phyloP scores from a whole-genome alignment of 2,888 invertebrate genomes.

The Coecobrya sp. region DNA sequence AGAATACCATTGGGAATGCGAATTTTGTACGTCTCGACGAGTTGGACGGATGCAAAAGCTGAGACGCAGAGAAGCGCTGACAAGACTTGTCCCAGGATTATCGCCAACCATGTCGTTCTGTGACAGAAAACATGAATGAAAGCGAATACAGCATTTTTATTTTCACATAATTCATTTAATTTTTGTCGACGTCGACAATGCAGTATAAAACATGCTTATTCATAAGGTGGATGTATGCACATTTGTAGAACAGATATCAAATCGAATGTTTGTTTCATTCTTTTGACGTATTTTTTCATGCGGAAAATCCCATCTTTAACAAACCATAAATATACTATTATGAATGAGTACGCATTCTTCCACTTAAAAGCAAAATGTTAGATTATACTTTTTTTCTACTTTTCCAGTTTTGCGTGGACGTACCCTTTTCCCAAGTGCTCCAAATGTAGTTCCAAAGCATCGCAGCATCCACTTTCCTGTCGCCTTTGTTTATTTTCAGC shows the following conservation, averaged over 20 bases:
- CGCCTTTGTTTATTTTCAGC: neutral
- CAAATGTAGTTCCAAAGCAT: constrained; percentile 23
- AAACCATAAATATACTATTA: neutral
- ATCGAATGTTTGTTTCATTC: neutral
- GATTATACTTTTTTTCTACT: neutral
- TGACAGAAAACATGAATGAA: neutral
- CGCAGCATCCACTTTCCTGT: constrained; percentile 9
- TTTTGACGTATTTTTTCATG: neutral
- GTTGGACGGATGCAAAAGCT: constrained; percentile 92
- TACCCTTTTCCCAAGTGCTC: constrained; percentile 55
- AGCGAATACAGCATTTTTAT: neutral
- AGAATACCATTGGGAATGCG: constrained; percentile 91
- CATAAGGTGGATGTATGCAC: neutral
- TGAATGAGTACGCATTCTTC: neutral
- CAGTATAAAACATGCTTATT: neutral
- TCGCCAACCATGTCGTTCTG: constrained; percentile 92
- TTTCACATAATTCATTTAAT: neutral
- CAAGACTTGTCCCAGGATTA: constrained; percentile 92
- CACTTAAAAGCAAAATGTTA: neutral
- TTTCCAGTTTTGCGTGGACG: constrained; percentile 87
- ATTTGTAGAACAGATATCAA: neutral
- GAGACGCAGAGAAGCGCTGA: constrained; percentile 93
- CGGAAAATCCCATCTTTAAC: neutral
- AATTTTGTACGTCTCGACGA: constrained; percentile 89
- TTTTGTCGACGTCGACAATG: neutral